Evolutionary conservation across 1,140 invertebrate species (phyloP), one percentile per base, ranked within the genome.

Genomic region (Melanaphis sacchari): DNA sequence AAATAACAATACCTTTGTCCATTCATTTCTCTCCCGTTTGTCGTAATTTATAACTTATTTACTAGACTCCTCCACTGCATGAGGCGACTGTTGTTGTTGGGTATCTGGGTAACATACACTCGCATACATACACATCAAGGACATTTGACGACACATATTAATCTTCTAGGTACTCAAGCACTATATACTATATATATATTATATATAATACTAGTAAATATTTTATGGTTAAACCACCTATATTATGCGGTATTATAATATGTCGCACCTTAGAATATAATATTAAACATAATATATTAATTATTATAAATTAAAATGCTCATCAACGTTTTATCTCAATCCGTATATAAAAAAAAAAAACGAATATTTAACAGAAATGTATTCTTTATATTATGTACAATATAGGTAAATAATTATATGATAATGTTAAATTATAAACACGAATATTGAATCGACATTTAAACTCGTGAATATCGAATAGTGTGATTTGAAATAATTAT

Each of bases 41-140:
- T n/a, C 59, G 59, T 76, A 76, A 76, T 76, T 76, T 76, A 76
- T 76, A 66, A 76, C 59, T 76, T 76, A 76, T 76, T 76, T 76
- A 76, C 59, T 76, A 76, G 59, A 76, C 4, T 76, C 31, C 4
- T 76, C 31, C n/a, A 2, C n/a, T 76, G 59, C 4, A 76, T n/a
- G 31, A 18, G 11, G 5, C 15, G 59, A n/a, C 59, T 76, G 59
- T 76, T 76, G 59, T 66, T 66, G 59, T 76, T 76, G 59, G 59
- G 59, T 76, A 76, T 76, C n/a, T 76, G 31, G 59, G 59, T 76
- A 76, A 8, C 54, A 66, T 31, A n/a, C 59, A 59, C 54, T 26
- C 52, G 26, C 4, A 52, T 22, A 8, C 9, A 31, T n/a, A 36
- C 59, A 76, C 31, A 76, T 76, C 31, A 76, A 76, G 59, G 59